phyloP scores from a whole-genome alignment of 2,113 vertebrate species.

The Toxotes chatareus region DNA sequence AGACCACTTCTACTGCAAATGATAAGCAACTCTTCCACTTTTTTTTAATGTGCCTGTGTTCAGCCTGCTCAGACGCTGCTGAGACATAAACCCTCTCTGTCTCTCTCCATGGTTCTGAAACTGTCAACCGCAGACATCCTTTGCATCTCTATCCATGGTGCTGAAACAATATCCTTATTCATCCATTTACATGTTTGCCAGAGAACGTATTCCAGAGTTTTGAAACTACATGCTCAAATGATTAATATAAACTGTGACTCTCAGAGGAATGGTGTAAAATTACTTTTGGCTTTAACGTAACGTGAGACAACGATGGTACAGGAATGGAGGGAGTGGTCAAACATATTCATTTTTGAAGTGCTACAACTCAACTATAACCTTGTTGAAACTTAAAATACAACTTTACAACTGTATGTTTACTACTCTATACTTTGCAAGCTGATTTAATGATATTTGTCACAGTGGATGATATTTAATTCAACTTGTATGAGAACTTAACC shows the following conservation, averaged over 20 bases:
- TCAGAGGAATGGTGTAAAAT: too few relatives aligned
- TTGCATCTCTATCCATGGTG: conserved; percentile 7
- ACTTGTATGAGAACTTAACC: not conserved
- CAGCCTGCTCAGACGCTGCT: too few relatives aligned
- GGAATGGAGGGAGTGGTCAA: not conserved
- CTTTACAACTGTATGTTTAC: not conserved
- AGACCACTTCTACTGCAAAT: not conserved
- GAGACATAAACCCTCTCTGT: not conserved
- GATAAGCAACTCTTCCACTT: not conserved
- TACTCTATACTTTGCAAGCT: not conserved
- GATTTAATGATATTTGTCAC: not conserved
- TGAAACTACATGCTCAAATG: not conserved
- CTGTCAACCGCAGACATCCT: not conserved
- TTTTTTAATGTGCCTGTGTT: not conserved
- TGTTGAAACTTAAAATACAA: not conserved
- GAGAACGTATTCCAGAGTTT: not conserved
- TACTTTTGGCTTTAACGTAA: too few relatives aligned
- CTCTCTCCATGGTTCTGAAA: conserved; percentile 32
- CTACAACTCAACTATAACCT: not conserved
- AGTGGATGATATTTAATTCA: not conserved
- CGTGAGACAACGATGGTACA: not conserved
- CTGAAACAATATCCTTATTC: conserved; percentile 1
- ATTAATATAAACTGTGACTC: not conserved
- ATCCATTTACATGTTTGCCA: not conserved
- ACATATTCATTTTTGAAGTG: not conserved